Base-by-base conservation (phyloP, 2,888 invertebrate genomes). In the Hoplodrina blanda region DNA sequence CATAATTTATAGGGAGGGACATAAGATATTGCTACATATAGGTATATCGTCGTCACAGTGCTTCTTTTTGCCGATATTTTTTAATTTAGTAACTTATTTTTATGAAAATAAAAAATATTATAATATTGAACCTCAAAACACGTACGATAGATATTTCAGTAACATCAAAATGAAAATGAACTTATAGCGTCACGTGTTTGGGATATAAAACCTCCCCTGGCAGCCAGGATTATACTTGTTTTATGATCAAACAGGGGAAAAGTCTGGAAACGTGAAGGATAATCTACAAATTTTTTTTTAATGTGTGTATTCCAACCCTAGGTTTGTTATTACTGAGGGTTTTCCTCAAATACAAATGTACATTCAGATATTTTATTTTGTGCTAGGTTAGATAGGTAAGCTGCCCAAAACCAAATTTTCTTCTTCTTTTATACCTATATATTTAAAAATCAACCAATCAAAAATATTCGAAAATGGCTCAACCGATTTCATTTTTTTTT, bases 201-300 rank as follows among this genome's bases (percentile, higher is more conserved):
- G 11, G 15, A 33, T 25, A 37, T 55, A 19, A 63, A 61, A 8
- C 11, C 19, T 53, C 11, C 52, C 13, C 41, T 37, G n/a, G 15
- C 13, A 17, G 20, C 44, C 11, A 25, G 20, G 30, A 62, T 65
- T 41, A 75, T 76, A 62, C 62, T 7, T 20, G 37, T 56, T 60
- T 69, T 76, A 75, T 65, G 57, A 75, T 55, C n/a, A 8, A 65
- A 53, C 25, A 37, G 57, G 49, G 62, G 54, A 44, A 17, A 46
- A 19, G 19, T 41, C 20, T 37, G 20, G 17, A 15, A 59, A 19
- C 15, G 13, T 68, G 30, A n/a, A 11, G n/a, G n/a, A 20, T 55
- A 54, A 37, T 5, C 2, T 20, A n/a, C 30, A 20, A 33, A 19
- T 0, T 25, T 25, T 25, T 25, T 25, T 25, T 25, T 2, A 25